Conservation (phyloP, 2,797 vertebrate species). For the Pogonophryne albipinna region DNA sequence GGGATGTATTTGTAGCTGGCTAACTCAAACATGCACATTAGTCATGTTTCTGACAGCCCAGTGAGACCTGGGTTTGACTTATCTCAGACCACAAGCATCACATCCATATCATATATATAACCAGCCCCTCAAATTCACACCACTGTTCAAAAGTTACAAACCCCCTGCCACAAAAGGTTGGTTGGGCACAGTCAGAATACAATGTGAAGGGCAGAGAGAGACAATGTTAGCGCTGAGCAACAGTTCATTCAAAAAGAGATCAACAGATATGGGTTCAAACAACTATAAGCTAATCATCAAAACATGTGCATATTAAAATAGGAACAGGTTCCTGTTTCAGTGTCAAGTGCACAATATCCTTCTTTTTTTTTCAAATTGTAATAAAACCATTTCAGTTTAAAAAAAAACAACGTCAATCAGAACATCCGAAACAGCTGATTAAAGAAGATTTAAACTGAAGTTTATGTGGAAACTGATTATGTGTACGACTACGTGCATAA, state of each 20-base stretch:
- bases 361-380: too few relatives aligned
- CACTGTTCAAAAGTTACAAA: background rate
- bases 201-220: background rate
- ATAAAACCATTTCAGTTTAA: too few relatives aligned
- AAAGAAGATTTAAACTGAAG: too few relatives aligned
- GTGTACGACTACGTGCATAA: too few relatives aligned
- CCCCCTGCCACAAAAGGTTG: background rate
- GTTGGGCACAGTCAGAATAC: background rate
- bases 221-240: background rate
- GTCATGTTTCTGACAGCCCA: slow-evolving; percentile 15
- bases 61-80: slow-evolving; percentile 1
- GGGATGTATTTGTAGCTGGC: background rate
- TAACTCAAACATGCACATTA: slow-evolving; percentile 11
- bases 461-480: too few relatives aligned
- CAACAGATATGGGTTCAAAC: background rate
- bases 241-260: background rate
- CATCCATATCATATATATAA: background rate
- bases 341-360: background rate
- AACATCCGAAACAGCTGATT: too few relatives aligned
- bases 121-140: background rate
- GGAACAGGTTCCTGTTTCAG: background rate
- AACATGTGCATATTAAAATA: background rate
- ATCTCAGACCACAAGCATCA: background rate
- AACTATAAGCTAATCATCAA: background rate
- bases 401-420: too few relatives aligned